Evolutionary conservation across 2,113 vertebrate species (phyloP).

Genomic region (Tautogolabrus adspersus): DNA sequence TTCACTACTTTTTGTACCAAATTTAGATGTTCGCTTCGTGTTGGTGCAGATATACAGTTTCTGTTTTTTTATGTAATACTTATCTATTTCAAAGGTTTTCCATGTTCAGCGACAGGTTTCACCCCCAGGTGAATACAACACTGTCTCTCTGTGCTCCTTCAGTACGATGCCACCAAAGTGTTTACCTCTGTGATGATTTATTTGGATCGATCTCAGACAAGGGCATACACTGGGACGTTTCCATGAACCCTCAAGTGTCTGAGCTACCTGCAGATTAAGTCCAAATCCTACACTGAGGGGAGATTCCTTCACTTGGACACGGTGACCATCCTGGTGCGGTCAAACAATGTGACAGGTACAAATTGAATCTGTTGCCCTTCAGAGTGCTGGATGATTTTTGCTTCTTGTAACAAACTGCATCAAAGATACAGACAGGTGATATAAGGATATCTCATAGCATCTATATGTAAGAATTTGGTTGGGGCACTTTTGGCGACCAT

Average conservation of each 20-base stretch:
- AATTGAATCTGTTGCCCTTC: constrained; percentile 15
- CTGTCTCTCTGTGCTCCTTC: background rate
- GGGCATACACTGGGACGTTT: background rate
- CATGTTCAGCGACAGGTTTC: background rate
- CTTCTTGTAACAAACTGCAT: constrained; percentile 3
- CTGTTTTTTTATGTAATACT: background rate
- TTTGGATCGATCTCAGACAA: constrained; percentile 5
- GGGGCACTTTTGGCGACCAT: too few relatives aligned
- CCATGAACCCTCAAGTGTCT: constrained; percentile 21
- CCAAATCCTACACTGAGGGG: constrained; percentile 17
- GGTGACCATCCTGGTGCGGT: background rate
- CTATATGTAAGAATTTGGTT: too few relatives aligned
- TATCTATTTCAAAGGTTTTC: background rate
- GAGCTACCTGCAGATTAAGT: constrained; percentile 37
- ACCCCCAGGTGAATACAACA: background rate
- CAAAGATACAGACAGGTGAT: background rate
- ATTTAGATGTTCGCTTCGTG: too few relatives aligned
- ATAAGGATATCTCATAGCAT: background rate
- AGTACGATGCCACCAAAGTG: background rate
- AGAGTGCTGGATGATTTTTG: constrained; percentile 24
- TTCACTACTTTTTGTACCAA: too few relatives aligned
- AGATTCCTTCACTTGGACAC: constrained; percentile 10
- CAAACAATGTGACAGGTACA: constrained; percentile 23
- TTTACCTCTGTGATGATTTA: constrained; percentile 6
- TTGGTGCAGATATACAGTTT: too few relatives aligned